These are phyloP conservation scores for Neocrepidodera transversa DNA, from an alignment of 2,888 invertebrate genomes.

Conservation along the genomic window DNA sequence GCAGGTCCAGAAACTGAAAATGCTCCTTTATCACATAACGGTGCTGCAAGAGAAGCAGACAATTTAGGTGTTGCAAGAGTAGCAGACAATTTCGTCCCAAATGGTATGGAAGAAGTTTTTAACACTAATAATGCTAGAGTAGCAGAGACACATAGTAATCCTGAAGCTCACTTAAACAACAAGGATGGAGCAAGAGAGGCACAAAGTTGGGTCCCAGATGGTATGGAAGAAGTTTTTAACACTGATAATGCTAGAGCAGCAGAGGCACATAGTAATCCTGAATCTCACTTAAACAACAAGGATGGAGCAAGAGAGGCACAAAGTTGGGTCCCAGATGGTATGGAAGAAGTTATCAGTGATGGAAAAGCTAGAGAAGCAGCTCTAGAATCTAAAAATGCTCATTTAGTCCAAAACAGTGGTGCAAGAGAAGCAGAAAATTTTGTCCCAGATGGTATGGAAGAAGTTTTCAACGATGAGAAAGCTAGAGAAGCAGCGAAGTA, in stretches of 20 bases:
- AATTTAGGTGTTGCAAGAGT: background rate
- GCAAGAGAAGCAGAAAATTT: conserved; percentile 19
- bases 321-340: conserved; percentile 20
- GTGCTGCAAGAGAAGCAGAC: background rate
- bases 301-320: no score
- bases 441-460: conserved; percentile 16
- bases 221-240: no score
- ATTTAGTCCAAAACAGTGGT: background rate
- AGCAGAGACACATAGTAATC: no score
- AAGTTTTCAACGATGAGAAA: background rate
- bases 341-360: background rate
- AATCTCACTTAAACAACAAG: no score
- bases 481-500: conserved; percentile 3
- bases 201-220: no score
- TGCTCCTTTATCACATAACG: background rate
- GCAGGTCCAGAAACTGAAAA: background rate
- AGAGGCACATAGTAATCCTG: background rate
- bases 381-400: background rate
- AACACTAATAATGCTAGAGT: no score
- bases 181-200: no score
- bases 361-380: conserved; percentile 9
- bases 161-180: no score
- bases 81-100: no score
- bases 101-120: no score
- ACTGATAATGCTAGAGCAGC: no score